These are phyloP conservation scores for Elephas maximus DNA, from an alignment of 2,113 vertebrate species.

Conservation along the genomic window DNA sequence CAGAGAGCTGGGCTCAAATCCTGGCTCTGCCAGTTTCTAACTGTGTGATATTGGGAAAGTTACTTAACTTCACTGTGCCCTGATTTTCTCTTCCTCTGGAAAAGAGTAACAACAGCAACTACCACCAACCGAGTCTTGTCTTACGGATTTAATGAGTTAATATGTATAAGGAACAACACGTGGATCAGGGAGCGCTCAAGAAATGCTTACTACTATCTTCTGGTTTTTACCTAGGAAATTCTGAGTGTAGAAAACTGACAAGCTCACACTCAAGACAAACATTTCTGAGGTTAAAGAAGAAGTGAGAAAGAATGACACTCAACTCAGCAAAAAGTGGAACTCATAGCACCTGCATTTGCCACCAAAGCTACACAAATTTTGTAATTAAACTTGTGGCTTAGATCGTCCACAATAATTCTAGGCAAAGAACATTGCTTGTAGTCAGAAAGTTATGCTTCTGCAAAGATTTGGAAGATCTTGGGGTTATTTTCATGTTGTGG, in stretches of 20 bases:
- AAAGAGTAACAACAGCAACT: neutral
- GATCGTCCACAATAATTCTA: neutral
- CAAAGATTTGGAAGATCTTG: neutral
- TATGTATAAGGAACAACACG: neutral
- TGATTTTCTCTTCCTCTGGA: neutral
- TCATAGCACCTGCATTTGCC: neutral
- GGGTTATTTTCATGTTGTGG: neutral
- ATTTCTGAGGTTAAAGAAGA: neutral
- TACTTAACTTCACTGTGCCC: neutral
- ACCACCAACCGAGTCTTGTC: neutral
- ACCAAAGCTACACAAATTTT: neutral
- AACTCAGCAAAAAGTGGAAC: slow-evolving; percentile 1
- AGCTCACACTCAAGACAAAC: neutral
- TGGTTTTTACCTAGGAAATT: neutral
- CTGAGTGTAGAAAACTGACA: neutral
- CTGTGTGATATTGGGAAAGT: neutral
- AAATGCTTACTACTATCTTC: neutral
- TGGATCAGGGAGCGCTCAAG: neutral
- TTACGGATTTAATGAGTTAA: neutral
- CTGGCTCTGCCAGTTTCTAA: neutral
- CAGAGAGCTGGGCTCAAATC: neutral
- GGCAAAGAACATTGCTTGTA: neutral
- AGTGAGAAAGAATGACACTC: slow-evolving; percentile 6
- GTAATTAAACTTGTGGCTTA: neutral
- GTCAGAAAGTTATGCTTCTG: neutral